Base-by-base conservation (phyloP, 2,888 invertebrate species). In the Cryptus armator region DNA sequence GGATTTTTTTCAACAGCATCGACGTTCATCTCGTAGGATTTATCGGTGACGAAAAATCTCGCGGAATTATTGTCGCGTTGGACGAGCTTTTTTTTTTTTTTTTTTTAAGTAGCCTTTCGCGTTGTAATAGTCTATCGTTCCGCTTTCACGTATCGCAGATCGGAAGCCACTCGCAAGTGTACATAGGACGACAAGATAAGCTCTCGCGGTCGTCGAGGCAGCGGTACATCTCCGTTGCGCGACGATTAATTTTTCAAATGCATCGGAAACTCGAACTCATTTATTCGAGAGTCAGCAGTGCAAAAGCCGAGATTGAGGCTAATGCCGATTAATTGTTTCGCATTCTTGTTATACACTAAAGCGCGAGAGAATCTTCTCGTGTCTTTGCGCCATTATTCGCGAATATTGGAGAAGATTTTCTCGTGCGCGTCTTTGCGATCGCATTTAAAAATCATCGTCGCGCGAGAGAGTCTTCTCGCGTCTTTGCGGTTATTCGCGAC, bases 181-280 rank as follows among this genome's bases (percentile, higher is more conserved):
- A 80, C 56, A 75, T 16, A 74, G n/a, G 68, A 77, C 74, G 80
- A 24, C 19, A 81, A 85, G 85, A 85, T 83, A 85, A 85, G 85
- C 85, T 59, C 68, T 37, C 56, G 81, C 70, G 53, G 68, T 37
- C 16, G 51, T 56, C 19, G 66, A 72, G 43, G 59, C 10, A 56
- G 43, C n/a, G 6, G 66, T 32, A 32, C 19, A 12, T 44, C 53
- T n/a, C 12, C 66, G 43, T 29, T n/a, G 64, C 64, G 14, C 64
- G 14, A 53, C 48, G 44, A 66, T 66, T 51, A 19, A 67, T 75
- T 76, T 66, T 62, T 56, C 74, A 62, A 32, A 32, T 32, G 62
- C 48, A 48, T 32, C 64, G 64, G 5, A 64, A 74, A 62, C 7
- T 19, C 56, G 43, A n/a, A 32, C 32, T 29, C 29, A 14, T 62